Base-by-base conservation (phyloP, 2,113 vertebrate genomes). In the Larimichthys polyactis region DNA sequence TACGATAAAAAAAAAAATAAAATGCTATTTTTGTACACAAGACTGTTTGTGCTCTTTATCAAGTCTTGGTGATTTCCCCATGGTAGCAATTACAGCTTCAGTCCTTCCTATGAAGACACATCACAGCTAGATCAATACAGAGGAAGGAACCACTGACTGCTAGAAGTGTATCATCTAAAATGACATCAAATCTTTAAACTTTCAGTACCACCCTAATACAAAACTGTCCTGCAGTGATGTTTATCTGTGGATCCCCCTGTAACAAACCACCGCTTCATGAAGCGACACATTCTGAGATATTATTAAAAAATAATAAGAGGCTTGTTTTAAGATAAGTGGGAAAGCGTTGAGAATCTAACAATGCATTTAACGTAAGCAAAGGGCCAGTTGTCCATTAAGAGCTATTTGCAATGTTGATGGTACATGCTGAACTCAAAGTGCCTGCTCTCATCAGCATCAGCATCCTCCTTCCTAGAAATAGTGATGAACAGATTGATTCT, bases 1-100 rank as follows among this genome's bases (percentile, higher is more conserved):
- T 27, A 44, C n/a, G 17, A 66, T 32, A 65, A 70, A 48, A 79
- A 20, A 32, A 32, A 32, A 32, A 4, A 29, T 3, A 29, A 27
- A 2, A 27, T 2, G 49, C 54, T 79, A 54, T 75, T 75, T 79
- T 71, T 62, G 43, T 75, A 54, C 32, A 27, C 48, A 51, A 0
- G 11, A 36, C 60, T 71, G 49, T 52, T 71, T 75, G 22, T 68
- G 19, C 65, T 64, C 60, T 75, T 59, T 57, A 69, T 62, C 64
- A 27, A 71, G 51, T 72, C 40, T 22, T 58, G 75, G 70, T 84
- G 24, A 89, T 79, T 78, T 82, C 58, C 71, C 75, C 46, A 59
- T 72, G 78, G 75, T 55, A 52, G 63, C 60, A 71, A 79, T 82
- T 84, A 81, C n/a, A 71, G 60, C 46, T 48, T 59, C n/a, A 54